Evolutionary conservation across 2,888 invertebrate genomes (phyloP).

Genomic region (Lysandra bellargus): DNA sequence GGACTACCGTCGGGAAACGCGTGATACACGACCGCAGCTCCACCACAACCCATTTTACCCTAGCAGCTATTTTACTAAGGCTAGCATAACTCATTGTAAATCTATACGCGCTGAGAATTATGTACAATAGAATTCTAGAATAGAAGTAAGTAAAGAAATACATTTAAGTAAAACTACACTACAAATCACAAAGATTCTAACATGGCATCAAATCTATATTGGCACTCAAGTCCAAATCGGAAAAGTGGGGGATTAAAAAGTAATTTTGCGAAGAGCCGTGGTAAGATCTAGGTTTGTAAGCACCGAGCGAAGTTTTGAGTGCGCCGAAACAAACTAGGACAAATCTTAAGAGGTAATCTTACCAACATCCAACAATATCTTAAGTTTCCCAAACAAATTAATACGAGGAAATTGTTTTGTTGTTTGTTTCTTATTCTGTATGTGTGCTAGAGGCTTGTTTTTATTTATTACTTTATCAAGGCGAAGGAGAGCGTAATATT

Average conservation of each 20-base stretch:
- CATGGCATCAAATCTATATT: constrained; percentile 8
- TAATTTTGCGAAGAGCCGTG: constrained; percentile 27
- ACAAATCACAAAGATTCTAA: neutral
- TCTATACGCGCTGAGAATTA: too few species aligned
- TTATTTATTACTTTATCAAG: neutral
- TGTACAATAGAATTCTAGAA: too few species aligned
- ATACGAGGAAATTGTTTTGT: constrained; percentile 24
- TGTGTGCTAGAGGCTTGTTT: neutral
- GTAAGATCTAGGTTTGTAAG: constrained; percentile 26
- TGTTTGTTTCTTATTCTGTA: constrained; percentile 13
- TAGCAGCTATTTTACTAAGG: too few species aligned
- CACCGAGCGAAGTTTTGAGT: constrained; percentile 23
- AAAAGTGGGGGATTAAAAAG: constrained; percentile 27
- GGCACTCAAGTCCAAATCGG: neutral
- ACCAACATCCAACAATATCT: constrained; percentile 29
- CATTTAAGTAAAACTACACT: too few species aligned
- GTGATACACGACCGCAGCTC: too few species aligned
- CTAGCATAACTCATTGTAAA: too few species aligned
- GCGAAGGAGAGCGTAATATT: neutral
- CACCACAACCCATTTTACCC: too few species aligned
- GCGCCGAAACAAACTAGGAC: constrained; percentile 31
- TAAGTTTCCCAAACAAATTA: constrained; percentile 29
- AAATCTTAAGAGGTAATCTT: constrained; percentile 31
- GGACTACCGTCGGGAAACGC: too few species aligned
- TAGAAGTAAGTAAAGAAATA: too few species aligned